Base-by-base conservation (phyloP, 2,888 invertebrate species). In the Leucoptera coffeella region DNA sequence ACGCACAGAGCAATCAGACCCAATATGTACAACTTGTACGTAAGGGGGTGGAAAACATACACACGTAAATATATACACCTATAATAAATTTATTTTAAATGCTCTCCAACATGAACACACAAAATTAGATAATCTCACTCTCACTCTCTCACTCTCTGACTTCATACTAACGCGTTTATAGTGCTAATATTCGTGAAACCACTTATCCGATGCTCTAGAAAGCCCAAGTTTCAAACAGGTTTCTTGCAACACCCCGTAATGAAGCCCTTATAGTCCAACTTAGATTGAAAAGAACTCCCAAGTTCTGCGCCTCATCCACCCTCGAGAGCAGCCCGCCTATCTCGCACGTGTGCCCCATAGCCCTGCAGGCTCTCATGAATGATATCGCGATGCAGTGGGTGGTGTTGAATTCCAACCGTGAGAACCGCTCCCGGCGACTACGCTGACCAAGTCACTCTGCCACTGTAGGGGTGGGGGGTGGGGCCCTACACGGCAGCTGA, bases 131-230 rank as follows among this genome's bases (percentile, higher is more conserved):
- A 22, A 9, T 32, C 31, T 12, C n/a, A 24, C 14, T 31, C 32
- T 32, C n/a, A 35, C 15, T 11, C 24, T 26, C 15, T 19, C 26
- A 32, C 34, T 14, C 30, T 15, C 8, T 27, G 25, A 19, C 31
- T 32, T 27, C 20, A 28, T 2, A 33, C 33, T n/a, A 34, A 11
- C 10, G 30, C 30, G n/a, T 29, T 22, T 32, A 31, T 22, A 15
- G 19, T 10, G 27, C 28, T 12, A 15, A 22, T 12, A 10, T 30
- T 29, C 2, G 28, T 28, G 10, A 30, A 34, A 8, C n/a, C 9
- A n/a, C 15, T 11, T 3, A 20, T 14, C 17, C 11, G 12, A 3
- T 30, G 27, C 4, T 29, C 12, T 5, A 30, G 8, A 14, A 33
- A 30, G 2, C 33, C 33, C 20, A 30, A 21, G 8, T 24, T 29